Conservation (phyloP, 2,888 invertebrate genomes). For the Erebia epiphron region DNA sequence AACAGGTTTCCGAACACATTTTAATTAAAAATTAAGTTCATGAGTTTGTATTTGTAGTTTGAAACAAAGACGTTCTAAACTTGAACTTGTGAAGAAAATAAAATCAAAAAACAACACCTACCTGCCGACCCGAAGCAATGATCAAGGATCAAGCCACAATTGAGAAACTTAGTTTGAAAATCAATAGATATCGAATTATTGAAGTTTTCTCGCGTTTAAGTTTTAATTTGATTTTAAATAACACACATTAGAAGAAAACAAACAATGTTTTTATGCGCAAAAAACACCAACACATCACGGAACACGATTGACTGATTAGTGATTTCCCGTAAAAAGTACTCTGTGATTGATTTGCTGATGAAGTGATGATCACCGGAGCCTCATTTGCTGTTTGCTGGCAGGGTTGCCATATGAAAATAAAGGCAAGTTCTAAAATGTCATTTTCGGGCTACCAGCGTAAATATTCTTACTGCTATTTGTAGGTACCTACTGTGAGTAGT, state of each 20-base stretch:
- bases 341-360: too few species aligned
- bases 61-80: constrained; percentile 27
- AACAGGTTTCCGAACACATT: background rate
- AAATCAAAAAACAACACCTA: constrained; percentile 36
- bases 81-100: constrained; percentile 25
- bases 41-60: background rate
- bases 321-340: too few species aligned
- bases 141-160: constrained; percentile 12
- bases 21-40: background rate
- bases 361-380: too few species aligned
- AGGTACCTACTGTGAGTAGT: too few species aligned
- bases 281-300: background rate
- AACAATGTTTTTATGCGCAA: background rate
- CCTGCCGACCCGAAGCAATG: constrained; percentile 29
- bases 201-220: background rate
- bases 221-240: background rate
- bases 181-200: background rate
- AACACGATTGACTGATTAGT: constrained; percentile 14
- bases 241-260: constrained; percentile 4
- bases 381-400: too few species aligned
- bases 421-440: background rate
- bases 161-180: background rate
- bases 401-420: background rate
- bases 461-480: background rate
- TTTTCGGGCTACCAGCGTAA: background rate